phyloP scores from a whole-genome alignment of 2,888 invertebrate species.

The Spodoptera exigua region DNA sequence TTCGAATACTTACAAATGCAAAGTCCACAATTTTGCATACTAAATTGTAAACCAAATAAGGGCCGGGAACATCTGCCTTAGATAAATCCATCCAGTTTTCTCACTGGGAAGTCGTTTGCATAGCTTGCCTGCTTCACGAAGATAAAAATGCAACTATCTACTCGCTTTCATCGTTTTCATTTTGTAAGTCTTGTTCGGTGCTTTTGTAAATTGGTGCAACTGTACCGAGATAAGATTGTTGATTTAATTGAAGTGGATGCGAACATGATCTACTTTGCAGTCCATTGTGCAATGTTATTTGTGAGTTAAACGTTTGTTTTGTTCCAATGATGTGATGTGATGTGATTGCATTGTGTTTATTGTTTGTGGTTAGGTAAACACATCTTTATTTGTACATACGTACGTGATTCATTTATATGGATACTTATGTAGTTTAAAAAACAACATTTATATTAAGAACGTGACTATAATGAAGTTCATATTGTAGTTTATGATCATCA shows the following conservation, averaged over 20 bases:
- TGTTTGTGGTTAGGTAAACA: not conserved
- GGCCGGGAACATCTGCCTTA: slow-evolving; percentile 71
- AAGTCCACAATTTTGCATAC: slow-evolving; percentile 79
- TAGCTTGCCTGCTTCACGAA: slow-evolving; percentile 62
- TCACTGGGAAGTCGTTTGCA: slow-evolving; percentile 73
- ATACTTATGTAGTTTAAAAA: no score
- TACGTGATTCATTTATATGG: no score
- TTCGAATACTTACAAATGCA: slow-evolving; percentile 74
- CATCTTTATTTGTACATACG: no score
- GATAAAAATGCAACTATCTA: slow-evolving; percentile 74
- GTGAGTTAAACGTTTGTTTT: slow-evolving; percentile 12
- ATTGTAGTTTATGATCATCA: no score
- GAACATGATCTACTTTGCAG: slow-evolving; percentile 26
- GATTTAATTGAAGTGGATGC: slow-evolving; percentile 36
- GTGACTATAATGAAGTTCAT: no score
- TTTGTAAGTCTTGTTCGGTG: slow-evolving; percentile 41
- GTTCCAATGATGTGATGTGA: slow-evolving; percentile 12
- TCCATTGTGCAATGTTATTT: slow-evolving; percentile 14
- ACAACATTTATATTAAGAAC: no score
- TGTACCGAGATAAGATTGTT: slow-evolving; percentile 41
- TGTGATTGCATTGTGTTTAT: not conserved
- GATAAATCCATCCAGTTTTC: slow-evolving; percentile 68
- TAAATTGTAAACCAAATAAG: slow-evolving; percentile 81
- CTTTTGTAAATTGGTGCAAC: slow-evolving; percentile 52
- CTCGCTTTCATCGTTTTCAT: slow-evolving; percentile 61